Percentiles rank a stretch among this genome's conserved stretches.
These are phyloP conservation scores for Ridgeia piscesae DNA, from an alignment of 1,140 invertebrate species.

Conservation along the genomic window DNA sequence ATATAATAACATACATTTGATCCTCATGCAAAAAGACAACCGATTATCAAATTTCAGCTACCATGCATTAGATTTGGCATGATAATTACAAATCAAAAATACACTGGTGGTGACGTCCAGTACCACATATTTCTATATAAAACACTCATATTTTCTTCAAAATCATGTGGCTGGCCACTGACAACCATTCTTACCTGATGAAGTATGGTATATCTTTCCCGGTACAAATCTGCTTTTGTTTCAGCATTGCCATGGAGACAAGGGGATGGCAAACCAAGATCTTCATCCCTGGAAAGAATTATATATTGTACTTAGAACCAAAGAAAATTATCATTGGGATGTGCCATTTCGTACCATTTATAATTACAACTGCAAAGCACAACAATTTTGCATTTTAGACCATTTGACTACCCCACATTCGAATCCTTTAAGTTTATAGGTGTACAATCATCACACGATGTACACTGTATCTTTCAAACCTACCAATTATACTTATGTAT, in stretches of 20 bases:
- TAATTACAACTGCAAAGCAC: background rate
- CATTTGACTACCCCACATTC: background rate
- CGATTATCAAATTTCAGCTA: too few species aligned
- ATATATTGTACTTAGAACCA: background rate
- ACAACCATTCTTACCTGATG: slow-evolving; percentile 44
- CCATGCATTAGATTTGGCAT: too few species aligned
- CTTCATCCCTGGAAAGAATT: background rate
- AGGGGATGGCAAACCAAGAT: slow-evolving; percentile 54
- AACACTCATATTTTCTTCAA: background rate
- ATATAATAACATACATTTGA: too few species aligned
- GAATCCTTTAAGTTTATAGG: background rate
- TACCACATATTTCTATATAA: background rate
- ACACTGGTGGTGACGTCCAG: background rate
- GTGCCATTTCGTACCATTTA: background rate
- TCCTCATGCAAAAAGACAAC: too few species aligned
- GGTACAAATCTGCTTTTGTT: slow-evolving; percentile 73
- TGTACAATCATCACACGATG: background rate
- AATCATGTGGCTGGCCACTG: background rate
- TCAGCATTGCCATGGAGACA: slow-evolving; percentile 68
- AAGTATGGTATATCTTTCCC: slow-evolving; percentile 65
- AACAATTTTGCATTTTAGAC: background rate
- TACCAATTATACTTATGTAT: background rate
- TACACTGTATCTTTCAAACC: too few species aligned
- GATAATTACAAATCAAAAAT: too few species aligned
- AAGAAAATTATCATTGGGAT: background rate